Base-by-base conservation (phyloP, 2,113 vertebrate genomes). In the Hassar affinis region DNA sequence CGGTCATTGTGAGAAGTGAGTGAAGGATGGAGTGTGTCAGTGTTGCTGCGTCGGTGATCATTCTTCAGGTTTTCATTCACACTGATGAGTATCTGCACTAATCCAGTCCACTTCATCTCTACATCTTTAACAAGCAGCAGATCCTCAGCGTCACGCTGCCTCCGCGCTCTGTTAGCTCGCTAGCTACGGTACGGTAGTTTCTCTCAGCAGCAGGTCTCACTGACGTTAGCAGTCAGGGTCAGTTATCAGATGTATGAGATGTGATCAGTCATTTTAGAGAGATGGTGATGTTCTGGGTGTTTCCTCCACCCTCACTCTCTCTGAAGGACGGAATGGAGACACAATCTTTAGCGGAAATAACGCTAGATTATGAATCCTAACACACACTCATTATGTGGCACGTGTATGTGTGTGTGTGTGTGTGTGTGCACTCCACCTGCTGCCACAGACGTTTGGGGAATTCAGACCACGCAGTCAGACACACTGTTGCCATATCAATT, bases 351-450 rank as follows among this genome's bases (percentile, higher is more conserved):
- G 64, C 8, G 18, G 42, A 15, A 68, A 9, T 33, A 27, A 64
- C 7, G 17, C 15, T 18, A 66, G 30, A 6, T 8, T 22, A 66
- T 10, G 6, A 66, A 35, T 38, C 30, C 35, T 42, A 69, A 42
- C 38, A 69, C 66, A 69, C 33, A 69, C 35, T 11, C 66, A 45
- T 69, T 25, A 69, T 42, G 38, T 69, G 66, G n/a, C 30, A 27
- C 87, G 90, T 87, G 89, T 82, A 69, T 74, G 80, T 76, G 59
- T 83, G 81, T 83, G 88, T 84, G 79, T 88, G 89, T 88, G 90
- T 87, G 88, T 62, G 87, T 88, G 89, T 90, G 89, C 89, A 91
- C 91, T 92, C 93, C 94, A 95, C 94, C 94, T 94, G 94, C 93
- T 91, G 92, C 88, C 91, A 79, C 80, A 88, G 85, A 86, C 89